Percentiles rank a stretch among this genome's conserved stretches.
Conservation (phyloP, 2,888 invertebrate genomes). For the Stenotaenia linearis region DNA sequence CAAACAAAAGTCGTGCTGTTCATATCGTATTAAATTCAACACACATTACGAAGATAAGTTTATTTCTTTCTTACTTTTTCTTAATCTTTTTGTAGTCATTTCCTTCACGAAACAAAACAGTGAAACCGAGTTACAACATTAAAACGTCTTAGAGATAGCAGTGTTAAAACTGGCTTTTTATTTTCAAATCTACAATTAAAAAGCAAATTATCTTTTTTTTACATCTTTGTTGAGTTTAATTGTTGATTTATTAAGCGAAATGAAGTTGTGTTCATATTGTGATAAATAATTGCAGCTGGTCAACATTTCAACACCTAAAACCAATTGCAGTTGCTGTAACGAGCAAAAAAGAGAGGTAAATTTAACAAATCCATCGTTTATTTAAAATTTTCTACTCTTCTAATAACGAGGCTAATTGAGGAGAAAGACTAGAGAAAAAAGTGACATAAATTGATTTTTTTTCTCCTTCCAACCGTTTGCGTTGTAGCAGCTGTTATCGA, state of each 20-base stretch:
- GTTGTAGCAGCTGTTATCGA: background rate
- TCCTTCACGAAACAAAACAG: no score
- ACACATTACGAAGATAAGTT: background rate
- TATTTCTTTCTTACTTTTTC: background rate
- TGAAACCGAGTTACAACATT: no score
- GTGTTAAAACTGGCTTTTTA: background rate
- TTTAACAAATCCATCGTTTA: background rate
- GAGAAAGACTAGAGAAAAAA: background rate
- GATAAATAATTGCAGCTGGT: no score
- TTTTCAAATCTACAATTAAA: background rate
- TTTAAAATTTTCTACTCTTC: background rate
- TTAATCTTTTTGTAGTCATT: background rate
- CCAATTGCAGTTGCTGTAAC: background rate
- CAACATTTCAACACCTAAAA: background rate
- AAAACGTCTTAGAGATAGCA: background rate
- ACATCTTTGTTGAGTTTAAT: no score
- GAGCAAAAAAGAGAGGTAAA: background rate
- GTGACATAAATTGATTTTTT: background rate
- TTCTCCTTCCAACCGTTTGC: background rate
- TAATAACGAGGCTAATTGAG: background rate
- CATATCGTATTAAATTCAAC: background rate
- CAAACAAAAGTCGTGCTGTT: background rate
- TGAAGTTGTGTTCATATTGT: no score
- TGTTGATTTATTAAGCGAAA: no score
- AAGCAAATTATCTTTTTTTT: no score